Conservation (phyloP, 2,888 invertebrate genomes). For the Dicroscelio sp. region DNA sequence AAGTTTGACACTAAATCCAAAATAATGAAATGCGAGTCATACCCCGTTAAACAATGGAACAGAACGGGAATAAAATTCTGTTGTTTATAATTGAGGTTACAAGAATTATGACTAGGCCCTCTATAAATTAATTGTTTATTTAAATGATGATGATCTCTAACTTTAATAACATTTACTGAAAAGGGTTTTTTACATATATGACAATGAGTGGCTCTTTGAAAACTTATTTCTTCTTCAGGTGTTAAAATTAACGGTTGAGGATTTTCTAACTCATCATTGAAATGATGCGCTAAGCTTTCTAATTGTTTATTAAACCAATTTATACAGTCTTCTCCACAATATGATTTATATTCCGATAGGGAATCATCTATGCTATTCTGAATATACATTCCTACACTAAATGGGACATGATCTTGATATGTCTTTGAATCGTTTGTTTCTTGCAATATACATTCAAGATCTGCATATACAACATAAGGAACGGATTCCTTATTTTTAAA, state of each 20-base stretch:
- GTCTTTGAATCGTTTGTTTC: neutral
- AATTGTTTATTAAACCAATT: constrained; percentile 41
- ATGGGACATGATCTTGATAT: constrained; percentile 45
- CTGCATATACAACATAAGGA: constrained; percentile 36
- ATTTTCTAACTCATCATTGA: constrained; percentile 5
- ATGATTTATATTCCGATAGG: neutral
- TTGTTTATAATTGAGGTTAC: constrained; percentile 88
- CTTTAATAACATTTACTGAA: neutral
- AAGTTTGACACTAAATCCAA: constrained; percentile 74
- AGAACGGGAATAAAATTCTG: constrained; percentile 86
- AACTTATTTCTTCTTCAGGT: neutral
- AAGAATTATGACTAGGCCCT: constrained; percentile 76
- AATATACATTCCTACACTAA: constrained; percentile 34
- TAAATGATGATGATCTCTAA: constrained; percentile 66
- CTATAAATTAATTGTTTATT: constrained; percentile 34
- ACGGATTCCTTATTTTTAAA: constrained; percentile 13
- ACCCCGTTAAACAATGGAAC: constrained; percentile 87
- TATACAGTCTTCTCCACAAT: constrained; percentile 18
- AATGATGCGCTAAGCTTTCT: neutral
- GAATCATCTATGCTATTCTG: constrained; percentile 44
- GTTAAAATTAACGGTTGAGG: constrained; percentile 36
- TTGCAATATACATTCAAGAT: constrained; percentile 9
- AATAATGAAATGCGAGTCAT: constrained; percentile 84
- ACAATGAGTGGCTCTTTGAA: neutral
- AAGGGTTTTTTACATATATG: constrained; percentile 47